Percentiles rank a stretch among this genome's conserved stretches.
Evolutionary conservation across 2,113 vertebrate species (phyloP).

Genomic region (Conger conger): DNA sequence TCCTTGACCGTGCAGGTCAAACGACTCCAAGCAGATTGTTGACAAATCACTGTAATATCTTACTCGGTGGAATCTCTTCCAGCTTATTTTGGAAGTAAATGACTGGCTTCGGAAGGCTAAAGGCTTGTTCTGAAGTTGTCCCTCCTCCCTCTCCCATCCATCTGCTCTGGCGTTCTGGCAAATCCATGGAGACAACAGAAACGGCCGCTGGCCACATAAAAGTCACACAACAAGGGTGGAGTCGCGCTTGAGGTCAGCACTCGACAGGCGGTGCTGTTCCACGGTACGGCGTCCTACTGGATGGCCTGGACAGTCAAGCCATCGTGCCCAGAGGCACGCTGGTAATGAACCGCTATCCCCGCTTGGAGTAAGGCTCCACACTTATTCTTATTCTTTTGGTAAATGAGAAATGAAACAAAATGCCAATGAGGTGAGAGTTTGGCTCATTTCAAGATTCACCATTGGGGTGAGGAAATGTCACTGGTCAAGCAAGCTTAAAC

Average conservation of each 20-base stretch:
- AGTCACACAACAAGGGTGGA: neutral
- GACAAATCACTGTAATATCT: neutral
- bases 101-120: neutral
- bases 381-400: too few relatives aligned
- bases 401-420: too few relatives aligned
- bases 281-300: neutral
- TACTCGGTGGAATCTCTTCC: neutral
- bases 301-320: neutral
- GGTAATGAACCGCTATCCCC: constrained; percentile 8
- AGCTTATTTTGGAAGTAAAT: neutral
- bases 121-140: neutral
- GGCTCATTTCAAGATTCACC: too few relatives aligned
- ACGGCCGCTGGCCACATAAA: neutral
- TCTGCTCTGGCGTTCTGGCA: neutral
- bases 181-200: neutral
- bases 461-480: too few relatives aligned
- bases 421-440: too few relatives aligned
- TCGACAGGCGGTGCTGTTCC: neutral
- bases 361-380: too few relatives aligned
- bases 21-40: neutral
- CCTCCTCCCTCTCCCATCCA: neutral
- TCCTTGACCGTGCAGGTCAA: neutral
- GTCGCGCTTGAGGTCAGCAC: neutral
- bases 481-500: too few relatives aligned
- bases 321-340: neutral